phyloP scores from a whole-genome alignment of 2,797 vertebrate species.

The Coendou prehensilis region DNA sequence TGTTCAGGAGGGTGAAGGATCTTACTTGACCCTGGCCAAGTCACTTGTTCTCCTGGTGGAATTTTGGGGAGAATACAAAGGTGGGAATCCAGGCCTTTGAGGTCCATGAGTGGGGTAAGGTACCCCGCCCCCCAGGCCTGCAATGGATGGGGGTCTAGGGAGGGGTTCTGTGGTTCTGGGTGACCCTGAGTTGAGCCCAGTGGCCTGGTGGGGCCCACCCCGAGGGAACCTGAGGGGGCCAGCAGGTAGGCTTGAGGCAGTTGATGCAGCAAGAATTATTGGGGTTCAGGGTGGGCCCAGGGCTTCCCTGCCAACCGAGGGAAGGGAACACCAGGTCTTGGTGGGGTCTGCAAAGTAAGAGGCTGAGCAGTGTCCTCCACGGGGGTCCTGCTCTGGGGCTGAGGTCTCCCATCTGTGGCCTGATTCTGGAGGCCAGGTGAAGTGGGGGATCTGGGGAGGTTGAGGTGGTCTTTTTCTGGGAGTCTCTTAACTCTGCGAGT shows the following conservation, averaged over 20 bases:
- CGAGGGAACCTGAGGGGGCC: background rate
- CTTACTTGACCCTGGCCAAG: background rate
- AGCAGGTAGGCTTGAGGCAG: background rate
- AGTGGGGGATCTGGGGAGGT: accelerated
- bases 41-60: background rate
- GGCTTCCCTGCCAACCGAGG: background rate
- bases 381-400: background rate
- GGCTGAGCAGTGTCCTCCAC: accelerated
- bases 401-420: background rate
- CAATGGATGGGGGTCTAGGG: background rate
- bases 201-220: background rate
- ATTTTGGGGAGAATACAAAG: background rate
- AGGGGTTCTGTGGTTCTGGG: background rate
- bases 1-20: background rate
- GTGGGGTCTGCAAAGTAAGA: background rate
- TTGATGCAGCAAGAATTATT: too few relatives aligned
- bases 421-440: background rate
- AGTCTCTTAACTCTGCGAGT: background rate
- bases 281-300: background rate
- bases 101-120: background rate
- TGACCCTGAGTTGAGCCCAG: background rate
- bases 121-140: background rate
- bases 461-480: background rate
- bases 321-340: background rate
- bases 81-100: background rate